Evolutionary conservation across 2,888 invertebrate genomes (phyloP), one percentile per base, ranked within the genome.

Genomic region (Platycheirus rosarum): DNA sequence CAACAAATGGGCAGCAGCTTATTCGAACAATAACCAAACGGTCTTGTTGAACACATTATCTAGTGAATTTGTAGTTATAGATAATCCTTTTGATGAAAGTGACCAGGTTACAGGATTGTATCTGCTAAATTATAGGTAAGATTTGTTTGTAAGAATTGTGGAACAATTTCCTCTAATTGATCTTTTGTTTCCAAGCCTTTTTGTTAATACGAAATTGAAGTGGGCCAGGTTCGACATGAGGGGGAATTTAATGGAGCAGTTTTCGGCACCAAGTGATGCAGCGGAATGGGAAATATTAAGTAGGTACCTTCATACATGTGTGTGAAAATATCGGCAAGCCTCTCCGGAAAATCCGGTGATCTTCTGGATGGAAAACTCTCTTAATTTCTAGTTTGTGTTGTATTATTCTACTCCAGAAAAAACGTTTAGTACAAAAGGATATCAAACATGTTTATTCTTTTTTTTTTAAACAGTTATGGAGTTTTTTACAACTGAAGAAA

Each of bases 21-120:
- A 95, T 87, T 98, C 98, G 6, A 99, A 98, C 88, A 98, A 98
- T 89, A 97, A 97, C 90, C 97, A 98, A 95, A 95, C 96, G 0
- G 95, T 98, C 84, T 92, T 98, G 2, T 92, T 98, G 16, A 97
- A 98, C 88, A 96, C 97, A 92, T 92, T 98, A 71, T 98, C 98
- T 2, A 98, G 98, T 87, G 98, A 99, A 90, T 97, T 95, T 87
- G 93, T 96, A 9, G 93, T 95, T 0, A 94, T 98, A 65, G 95
- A 96, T 46, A 97, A 97, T 88, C 97, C 97, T 0, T 91, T 97
- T 14, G 95, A 95, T 86, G 92, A 92, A 88, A 92, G 92, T 85
- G 90, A 91, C 20, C 87, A 88, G 8, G 93, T 96, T 0, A 92
- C 91, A 23, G 95, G 95, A 0, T 92, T 95, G 0, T 92, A 91